Evolutionary conservation across 2,113 vertebrate genomes (phyloP), one percentile per base, ranked within the genome.

Genomic region (Monopterus albus): DNA sequence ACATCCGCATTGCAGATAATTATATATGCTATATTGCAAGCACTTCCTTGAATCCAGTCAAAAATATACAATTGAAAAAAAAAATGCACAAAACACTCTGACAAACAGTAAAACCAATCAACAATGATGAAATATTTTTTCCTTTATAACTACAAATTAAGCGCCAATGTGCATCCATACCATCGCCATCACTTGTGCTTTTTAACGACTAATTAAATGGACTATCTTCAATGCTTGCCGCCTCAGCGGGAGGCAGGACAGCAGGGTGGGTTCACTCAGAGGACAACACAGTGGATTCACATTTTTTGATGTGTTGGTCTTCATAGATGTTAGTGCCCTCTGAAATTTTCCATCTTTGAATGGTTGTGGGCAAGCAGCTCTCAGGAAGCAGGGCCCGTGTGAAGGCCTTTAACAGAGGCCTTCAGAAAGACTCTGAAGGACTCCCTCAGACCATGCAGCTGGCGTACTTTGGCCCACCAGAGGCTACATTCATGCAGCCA

Each of bases 351-450:
- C 20, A 23, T 70, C 45, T 72, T 65, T 61, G 25, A 69, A 63
- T 64, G 59, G 7, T 71, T 82, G 38, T 60, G 50, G 61, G 56
- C 35, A 63, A 53, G 59, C 3, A 0, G 40, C 49, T 63, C 42
- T 57, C 50, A 35, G 39, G 46, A 75, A 52, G 47, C 33, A 50
- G 49, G 50, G 69, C 67, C 70, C 42, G 43, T 29, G 36, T 53
- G 51, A 46, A 50, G 18, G 67, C 62, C 57, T 58, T 28, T 35
- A n/a, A 14, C 36, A 64, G 57, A 55, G 35, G 59, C 40, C 79
- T 50, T 55, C 63, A 39, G 53, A 73, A 39, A 58, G 58, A 29
- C 78, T 76, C 74, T 87, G 63, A 83, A 70, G 59, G 53, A 18
- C 50, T 49, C 61, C 35, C 68, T 55, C 31, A 51, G 40, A 70